Evolutionary conservation across 2,888 invertebrate species (phyloP).

Genomic region (Sisyra terminalis): DNA sequence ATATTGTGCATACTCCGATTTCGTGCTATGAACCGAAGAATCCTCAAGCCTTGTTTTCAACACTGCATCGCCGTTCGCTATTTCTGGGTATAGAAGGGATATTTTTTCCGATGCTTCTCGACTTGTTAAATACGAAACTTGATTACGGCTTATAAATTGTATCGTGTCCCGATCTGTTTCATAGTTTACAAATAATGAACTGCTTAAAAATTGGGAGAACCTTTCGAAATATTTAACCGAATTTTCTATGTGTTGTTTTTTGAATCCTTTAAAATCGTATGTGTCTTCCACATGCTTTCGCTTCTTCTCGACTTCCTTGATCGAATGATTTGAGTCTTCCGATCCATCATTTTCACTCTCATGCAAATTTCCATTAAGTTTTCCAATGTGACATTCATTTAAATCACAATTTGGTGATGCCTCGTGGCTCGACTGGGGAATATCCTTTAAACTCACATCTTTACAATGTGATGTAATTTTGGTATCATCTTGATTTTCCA

Average conservation of each 20-base stretch:
- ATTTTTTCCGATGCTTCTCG: not conserved
- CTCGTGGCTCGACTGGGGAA: too few relatives aligned
- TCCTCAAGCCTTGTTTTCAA: not conserved
- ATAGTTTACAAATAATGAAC: not conserved
- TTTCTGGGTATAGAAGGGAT: too few relatives aligned
- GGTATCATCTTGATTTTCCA: too few relatives aligned
- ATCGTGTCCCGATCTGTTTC: not conserved
- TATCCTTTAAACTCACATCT: too few relatives aligned
- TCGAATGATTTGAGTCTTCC: too few relatives aligned
- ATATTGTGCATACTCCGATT: conserved; percentile 50
- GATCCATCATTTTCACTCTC: too few relatives aligned
- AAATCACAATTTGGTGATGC: too few relatives aligned
- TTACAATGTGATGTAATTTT: too few relatives aligned
- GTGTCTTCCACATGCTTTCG: not conserved
- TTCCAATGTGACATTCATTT: too few relatives aligned
- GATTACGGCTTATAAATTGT: not conserved
- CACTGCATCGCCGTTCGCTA: too few relatives aligned
- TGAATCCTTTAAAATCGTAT: not conserved
- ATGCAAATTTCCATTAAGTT: too few relatives aligned
- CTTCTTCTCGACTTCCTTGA: not conserved
- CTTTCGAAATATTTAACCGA: too few relatives aligned
- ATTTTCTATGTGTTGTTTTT: not conserved
- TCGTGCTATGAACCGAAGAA: conserved; percentile 8
- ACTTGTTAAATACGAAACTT: not conserved
- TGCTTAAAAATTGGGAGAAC: not conserved